Evolutionary conservation across 2,797 vertebrate genomes (phyloP).

Genomic region (Tapera naevia): DNA sequence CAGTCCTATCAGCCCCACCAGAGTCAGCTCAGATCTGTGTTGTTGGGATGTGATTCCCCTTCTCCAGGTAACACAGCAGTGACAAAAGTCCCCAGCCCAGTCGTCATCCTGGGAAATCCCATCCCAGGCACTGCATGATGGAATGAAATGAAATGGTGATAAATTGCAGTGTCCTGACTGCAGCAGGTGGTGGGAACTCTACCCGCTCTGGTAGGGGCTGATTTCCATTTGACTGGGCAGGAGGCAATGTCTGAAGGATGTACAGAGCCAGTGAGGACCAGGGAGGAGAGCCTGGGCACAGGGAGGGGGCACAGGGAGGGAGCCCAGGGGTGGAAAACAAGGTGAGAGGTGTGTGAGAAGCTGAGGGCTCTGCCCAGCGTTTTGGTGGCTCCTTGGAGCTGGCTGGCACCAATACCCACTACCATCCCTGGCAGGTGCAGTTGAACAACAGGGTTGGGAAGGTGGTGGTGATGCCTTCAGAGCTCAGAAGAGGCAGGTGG

Average conservation of each 20-base stretch:
- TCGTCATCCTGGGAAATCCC: background rate
- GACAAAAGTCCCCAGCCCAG: background rate
- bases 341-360: accelerated
- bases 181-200: background rate
- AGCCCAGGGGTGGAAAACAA: background rate
- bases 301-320: background rate
- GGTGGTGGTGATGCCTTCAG: background rate
- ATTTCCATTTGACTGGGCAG: background rate
- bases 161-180: background rate
- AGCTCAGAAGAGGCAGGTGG: background rate
- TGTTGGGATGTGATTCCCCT: background rate
- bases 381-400: accelerated
- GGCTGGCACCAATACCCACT: background rate
- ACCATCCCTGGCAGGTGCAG: accelerated
- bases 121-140: background rate
- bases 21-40: background rate
- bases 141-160: background rate
- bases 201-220: background rate
- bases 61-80: background rate
- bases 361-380: background rate
- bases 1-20: background rate
- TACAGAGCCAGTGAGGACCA: background rate
- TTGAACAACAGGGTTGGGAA: background rate
- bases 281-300: background rate
- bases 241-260: background rate